A percentile compares a stretch with the other conserved stretches of the same genome.
Conservation (phyloP, 1,140 invertebrate genomes). For the Aphaenogaster ashmeadi region DNA sequence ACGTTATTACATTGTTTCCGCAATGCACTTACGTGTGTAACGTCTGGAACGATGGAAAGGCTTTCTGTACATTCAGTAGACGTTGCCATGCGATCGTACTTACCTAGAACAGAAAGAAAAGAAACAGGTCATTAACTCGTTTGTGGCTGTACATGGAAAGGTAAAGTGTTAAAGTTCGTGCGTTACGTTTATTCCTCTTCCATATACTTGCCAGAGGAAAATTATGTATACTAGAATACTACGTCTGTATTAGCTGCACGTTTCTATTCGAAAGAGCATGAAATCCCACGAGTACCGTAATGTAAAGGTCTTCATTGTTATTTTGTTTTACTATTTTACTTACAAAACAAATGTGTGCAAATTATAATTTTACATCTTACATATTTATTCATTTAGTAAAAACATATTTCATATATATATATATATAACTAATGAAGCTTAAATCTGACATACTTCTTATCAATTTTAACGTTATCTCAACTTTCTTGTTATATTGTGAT, state of each 20-base stretch:
- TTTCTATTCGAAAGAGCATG: neutral
- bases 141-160: constrained; percentile 37
- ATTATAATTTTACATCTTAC: neutral
- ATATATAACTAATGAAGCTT: neutral
- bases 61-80: neutral
- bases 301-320: neutral
- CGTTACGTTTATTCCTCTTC: constrained; percentile 21
- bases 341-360: neutral
- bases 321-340: constrained; percentile 3
- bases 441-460: neutral
- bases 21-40: constrained; percentile 57
- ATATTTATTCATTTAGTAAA: neutral
- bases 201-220: constrained; percentile 46
- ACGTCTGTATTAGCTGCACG: neutral
- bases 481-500: neutral
- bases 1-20: constrained; percentile 52
- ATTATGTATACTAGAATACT: constrained; percentile 30
- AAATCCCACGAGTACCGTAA: neutral
- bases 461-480: neutral
- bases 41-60: neutral
- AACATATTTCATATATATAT: neutral
- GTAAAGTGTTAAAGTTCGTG: constrained; percentile 70
- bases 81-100: constrained; percentile 65
- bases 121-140: constrained; percentile 68
- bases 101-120: constrained; percentile 78